A percentile compares a stretch with the other conserved stretches of the same genome.
Evolutionary conservation across 1,140 invertebrate species (phyloP).

Genomic region (Eurosta solidaginis): DNA sequence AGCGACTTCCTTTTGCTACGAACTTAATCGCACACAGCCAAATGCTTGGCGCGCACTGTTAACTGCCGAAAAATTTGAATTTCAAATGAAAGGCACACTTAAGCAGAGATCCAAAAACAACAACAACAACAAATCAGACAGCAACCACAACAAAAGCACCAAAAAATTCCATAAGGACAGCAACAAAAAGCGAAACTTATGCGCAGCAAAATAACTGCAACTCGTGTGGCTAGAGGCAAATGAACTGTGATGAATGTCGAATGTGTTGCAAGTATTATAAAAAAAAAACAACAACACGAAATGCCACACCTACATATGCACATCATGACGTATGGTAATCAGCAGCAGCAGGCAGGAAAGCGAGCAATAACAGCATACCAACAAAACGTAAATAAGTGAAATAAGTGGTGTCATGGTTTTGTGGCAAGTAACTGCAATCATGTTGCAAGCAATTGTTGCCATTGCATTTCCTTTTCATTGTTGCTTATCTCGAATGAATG

Average conservation of each 20-base stretch:
- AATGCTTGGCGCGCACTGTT: not conserved
- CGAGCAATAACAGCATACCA: not conserved
- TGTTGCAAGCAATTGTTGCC: conserved; percentile 27
- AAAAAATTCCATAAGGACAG: not conserved
- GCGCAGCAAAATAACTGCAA: conserved; percentile 22
- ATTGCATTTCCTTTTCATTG: conserved; percentile 22
- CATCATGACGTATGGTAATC: not conserved
- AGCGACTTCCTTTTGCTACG: not conserved
- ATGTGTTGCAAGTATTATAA: not conserved
- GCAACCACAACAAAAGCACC: not conserved
- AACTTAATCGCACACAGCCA: not conserved
- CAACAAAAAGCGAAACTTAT: conserved; percentile 19
- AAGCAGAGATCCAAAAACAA: not conserved
- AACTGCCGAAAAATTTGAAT: conserved; percentile 21
- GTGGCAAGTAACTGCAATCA: conserved; percentile 4
- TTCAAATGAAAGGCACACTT: conserved; percentile 23
- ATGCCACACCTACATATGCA: conserved; percentile 1
- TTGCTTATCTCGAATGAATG: conserved; percentile 14
- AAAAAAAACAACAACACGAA: not conserved
- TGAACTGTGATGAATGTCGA: conserved; percentile 17
- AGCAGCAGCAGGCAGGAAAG: not conserved
- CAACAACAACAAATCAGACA: not conserved
- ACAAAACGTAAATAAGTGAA: no score
- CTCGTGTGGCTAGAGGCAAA: conserved; percentile 21
- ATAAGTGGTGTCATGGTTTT: not conserved